phyloP scores from a whole-genome alignment of 1,140 invertebrate genomes.

The Apis laboriosa region DNA sequence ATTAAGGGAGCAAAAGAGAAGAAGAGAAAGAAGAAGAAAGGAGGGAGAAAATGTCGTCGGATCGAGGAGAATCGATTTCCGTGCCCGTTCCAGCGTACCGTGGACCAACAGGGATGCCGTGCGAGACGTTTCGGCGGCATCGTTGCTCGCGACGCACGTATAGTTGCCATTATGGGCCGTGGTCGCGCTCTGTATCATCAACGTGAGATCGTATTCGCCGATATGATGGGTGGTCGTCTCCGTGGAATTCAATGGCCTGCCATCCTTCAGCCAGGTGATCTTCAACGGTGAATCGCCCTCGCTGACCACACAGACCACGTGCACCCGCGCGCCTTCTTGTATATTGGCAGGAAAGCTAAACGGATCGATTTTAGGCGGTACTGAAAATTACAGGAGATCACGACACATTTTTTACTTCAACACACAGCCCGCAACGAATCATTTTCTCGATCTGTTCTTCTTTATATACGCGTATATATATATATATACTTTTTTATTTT shows the following conservation, averaged over 20 bases:
- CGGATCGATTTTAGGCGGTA: slow-evolving; percentile 83
- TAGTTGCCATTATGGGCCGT: slow-evolving; percentile 92
- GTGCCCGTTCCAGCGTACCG: slow-evolving; percentile 73
- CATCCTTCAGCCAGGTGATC: slow-evolving; percentile 86
- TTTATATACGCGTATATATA: background rate
- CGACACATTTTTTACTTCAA: slow-evolving; percentile 57
- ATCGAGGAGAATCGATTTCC: background rate
- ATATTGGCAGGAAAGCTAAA: slow-evolving; percentile 83
- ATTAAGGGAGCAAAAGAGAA: too few species aligned
- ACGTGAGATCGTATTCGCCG: slow-evolving; percentile 80
- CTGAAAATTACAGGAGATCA: slow-evolving; percentile 78
- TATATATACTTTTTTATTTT: background rate
- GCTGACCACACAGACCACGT: slow-evolving; percentile 85
- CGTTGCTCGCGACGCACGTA: slow-evolving; percentile 93
- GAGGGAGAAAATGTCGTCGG: background rate
- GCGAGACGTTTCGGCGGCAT: slow-evolving; percentile 86
- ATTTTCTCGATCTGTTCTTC: background rate
- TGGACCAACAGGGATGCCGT: slow-evolving; percentile 80
- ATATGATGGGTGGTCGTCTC: slow-evolving; percentile 76
- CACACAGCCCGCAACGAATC: slow-evolving; percentile 23
- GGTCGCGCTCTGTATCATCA: slow-evolving; percentile 78
- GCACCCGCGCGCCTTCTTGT: slow-evolving; percentile 81
- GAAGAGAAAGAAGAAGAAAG: too few species aligned
- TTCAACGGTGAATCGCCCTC: slow-evolving; percentile 86
- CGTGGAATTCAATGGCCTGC: slow-evolving; percentile 70